Percentiles rank a stretch among this genome's conserved stretches.
These are phyloP conservation scores for Rhinophrynus dorsalis DNA, from an alignment of 2,797 vertebrate genomes.

Conservation along the genomic window DNA sequence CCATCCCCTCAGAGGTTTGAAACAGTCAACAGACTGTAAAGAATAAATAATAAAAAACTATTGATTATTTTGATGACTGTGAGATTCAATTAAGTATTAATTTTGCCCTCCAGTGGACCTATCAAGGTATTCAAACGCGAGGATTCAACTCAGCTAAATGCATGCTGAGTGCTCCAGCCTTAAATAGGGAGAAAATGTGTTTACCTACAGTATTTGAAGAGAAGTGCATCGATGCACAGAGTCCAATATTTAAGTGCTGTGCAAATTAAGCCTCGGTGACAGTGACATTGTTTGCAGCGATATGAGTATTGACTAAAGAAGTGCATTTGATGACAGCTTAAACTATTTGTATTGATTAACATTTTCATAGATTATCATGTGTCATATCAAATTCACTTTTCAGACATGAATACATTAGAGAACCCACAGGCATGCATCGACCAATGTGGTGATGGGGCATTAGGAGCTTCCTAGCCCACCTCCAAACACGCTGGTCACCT, in stretches of 20 bases:
- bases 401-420: slow-evolving; percentile 91
- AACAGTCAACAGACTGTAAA: slow-evolving; percentile 99
- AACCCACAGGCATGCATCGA: slow-evolving; percentile 76
- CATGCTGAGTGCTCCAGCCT: slow-evolving; percentile 86
- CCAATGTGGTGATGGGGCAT: slow-evolving; percentile 69
- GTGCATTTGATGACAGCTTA: slow-evolving; percentile 95
- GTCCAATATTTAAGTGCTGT: slow-evolving; percentile 96
- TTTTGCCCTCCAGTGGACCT: slow-evolving; percentile 99
- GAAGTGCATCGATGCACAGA: slow-evolving; percentile 88
- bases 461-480: slow-evolving; percentile 64
- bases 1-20: slow-evolving; percentile 93
- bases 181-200: slow-evolving; percentile 96
- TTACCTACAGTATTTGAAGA: slow-evolving; percentile 88
- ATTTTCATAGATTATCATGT: slow-evolving; percentile 99
- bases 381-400: slow-evolving; percentile 95
- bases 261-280: slow-evolving; percentile 95
- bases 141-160: slow-evolving; percentile 83
- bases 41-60: slow-evolving; percentile 99
- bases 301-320: slow-evolving; percentile 95
- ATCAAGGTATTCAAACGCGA: slow-evolving; percentile 97
- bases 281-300: slow-evolving; percentile 94
- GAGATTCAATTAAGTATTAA: slow-evolving; percentile 99
- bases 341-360: slow-evolving; percentile 99
- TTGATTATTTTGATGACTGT: slow-evolving; percentile 99
- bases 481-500: slow-evolving; percentile 80